Percentiles rank a stretch among this genome's conserved stretches.
phyloP scores from a whole-genome alignment of 1,140 invertebrate genomes.

The Penaeus japonicus region DNA sequence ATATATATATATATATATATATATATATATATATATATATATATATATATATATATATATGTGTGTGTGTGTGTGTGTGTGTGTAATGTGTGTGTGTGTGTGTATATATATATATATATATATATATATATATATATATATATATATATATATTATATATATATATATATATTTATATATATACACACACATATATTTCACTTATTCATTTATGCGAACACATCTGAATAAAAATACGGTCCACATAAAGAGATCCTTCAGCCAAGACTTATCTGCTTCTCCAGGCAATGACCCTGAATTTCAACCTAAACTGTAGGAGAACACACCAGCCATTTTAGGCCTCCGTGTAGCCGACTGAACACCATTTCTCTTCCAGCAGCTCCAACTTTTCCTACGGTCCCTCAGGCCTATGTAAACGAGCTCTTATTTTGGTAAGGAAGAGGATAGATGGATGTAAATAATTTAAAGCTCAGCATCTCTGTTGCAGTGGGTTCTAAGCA shows the following conservation, averaged over 20 bases:
- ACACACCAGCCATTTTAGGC: neutral
- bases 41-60: neutral
- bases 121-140: too few species aligned
- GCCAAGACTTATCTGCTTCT: neutral
- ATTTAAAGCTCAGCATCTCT: neutral
- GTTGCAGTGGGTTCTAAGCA: neutral
- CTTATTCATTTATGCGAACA: too few species aligned
- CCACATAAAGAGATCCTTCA: neutral
- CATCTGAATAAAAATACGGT: too few species aligned
- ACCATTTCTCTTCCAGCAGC: neutral
- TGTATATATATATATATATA: too few species aligned
- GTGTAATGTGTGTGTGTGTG: too few species aligned
- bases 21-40: slow-evolving; percentile 17
- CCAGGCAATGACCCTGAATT: too few species aligned
- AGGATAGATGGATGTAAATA: neutral
- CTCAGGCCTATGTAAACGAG: neutral
- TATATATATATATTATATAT: too few species aligned
- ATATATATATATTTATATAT: too few species aligned
- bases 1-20: neutral
- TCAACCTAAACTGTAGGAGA: neutral
- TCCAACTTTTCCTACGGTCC: neutral
- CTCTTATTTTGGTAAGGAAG: neutral
- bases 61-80: neutral
- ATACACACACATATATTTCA: too few species aligned
- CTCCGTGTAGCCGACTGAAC: neutral